Conservation (phyloP, 2,113 vertebrate genomes). For the Mesocricetus auratus region DNA sequence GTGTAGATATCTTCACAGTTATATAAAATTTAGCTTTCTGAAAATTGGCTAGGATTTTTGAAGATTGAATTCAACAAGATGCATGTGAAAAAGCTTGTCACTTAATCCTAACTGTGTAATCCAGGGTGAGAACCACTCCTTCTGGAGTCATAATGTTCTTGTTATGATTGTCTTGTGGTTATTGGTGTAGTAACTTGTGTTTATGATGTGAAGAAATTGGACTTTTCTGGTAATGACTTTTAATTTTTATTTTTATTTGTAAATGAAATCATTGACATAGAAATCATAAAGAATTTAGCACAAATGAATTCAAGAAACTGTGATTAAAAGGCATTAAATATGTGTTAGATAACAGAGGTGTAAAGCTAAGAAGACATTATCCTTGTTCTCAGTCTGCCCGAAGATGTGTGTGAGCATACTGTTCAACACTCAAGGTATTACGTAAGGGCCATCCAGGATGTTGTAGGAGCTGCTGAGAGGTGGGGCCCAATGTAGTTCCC, state of each 20-base stretch:
- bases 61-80: background rate
- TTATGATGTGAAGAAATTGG: background rate
- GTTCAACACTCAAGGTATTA: background rate
- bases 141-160: background rate
- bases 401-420: background rate
- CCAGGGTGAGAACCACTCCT: background rate
- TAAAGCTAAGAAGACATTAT: background rate
- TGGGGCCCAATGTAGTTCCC: background rate
- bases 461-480: background rate
- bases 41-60: background rate
- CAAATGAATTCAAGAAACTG: background rate
- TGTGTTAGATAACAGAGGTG: background rate
- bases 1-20: background rate
- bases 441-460: background rate
- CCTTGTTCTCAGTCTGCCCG: background rate
- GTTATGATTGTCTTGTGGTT: background rate
- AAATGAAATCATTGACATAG: background rate
- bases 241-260: conserved; percentile 45
- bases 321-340: background rate
- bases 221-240: conserved; percentile 23
- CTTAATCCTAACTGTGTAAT: background rate
- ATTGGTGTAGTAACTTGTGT: background rate
- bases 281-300: background rate
- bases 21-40: background rate
- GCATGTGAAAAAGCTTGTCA: background rate